Base-by-base conservation (phyloP, 2,113 vertebrate genomes). In the Ptilonorhynchus violaceus region DNA sequence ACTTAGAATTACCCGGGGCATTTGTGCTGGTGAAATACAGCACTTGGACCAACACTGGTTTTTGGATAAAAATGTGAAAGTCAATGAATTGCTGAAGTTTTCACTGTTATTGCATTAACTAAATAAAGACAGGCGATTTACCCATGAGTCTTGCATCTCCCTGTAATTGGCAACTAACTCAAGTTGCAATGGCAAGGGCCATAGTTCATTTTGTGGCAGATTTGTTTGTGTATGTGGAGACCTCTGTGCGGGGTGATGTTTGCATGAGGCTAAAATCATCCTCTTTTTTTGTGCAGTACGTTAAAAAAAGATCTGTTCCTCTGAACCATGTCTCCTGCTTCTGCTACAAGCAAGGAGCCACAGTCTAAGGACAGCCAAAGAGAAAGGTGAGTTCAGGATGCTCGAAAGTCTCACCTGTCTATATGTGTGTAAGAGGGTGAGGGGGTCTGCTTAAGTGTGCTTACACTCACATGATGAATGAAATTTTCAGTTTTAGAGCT, bases 81-180 rank as follows among this genome's bases (percentile, higher is more conserved):
- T 79, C 60, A 60, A n/a, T 69, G 16, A 68, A n/a, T 80, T 55
- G 33, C 60, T 78, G 56, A 31, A 62, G 18, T 72, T 72, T 82
- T 85, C 35, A 68, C 7, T 88, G 30, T 39, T 82, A 64, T 85
- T 93, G 47, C 4, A 60, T 19, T 52, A 89, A 53, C 62, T 75
- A 85, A 77, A 94, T 56, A 92, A 88, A 90, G 49, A 41, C 24
- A 63, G 44, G 6, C 0, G 0, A 76, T 76, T 46, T 85, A 52
- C 0, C 4, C 41, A 19, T 3, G 30, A 69, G 7, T 72, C 49
- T 85, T 70, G 28, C 53, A 41, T 42, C 21, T 62, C 0, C 0
- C 18, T 87, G 9, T 41, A 76, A 44, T 1, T 55, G 67, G 8
- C 52, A 88, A 49, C 44, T 88, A 31, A 68, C 39, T 90, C 56